Base-by-base conservation (phyloP, 2,113 vertebrate species). In the mouse (Mus musculus) region DNA sequence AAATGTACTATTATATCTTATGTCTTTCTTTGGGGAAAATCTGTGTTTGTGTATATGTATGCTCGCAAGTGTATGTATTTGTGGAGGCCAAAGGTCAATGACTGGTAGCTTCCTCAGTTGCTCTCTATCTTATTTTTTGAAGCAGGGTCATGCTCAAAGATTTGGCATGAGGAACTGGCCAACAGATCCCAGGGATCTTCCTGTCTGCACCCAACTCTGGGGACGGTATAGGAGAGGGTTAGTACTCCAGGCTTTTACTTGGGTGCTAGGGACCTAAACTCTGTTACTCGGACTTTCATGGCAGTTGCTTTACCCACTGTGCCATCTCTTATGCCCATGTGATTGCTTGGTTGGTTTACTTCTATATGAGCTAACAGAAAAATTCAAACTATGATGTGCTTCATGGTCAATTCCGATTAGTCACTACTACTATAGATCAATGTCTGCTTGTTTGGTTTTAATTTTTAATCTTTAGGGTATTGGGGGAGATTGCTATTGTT, bases 1-100 rank as follows among this genome's bases (percentile, higher is more conserved):
- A 88, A 89, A 88, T 46, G 4, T 93, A 63, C 71, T 42, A 16
- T 95, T 71, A 42, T 69, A 46, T 65, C 36, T 94, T n/a, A 88
- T 88, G 39, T 75, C 8, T 30, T 17, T 67, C 17, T 49, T 85
- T 42, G 1, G 17, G 28, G 17, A 6, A 8, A 39, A 61, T 30
- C 9, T 65, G 4, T 67, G 16, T 33, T 2, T 49, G 22, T 46
- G 7, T 67, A 7, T 33, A 7, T 49, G 14, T 46, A n/a, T 63
- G 59, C 24, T 84, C 22, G 14, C 78, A 63, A 7, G 28, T 86
- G 28, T 36, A 49, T 10, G 16, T 67, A 69, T 87, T 65, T 69
- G 39, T 49, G 84, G 10, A 69, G 10, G 65, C 5, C 42, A 52
- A 30, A 67, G 10, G 42, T 69, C 26, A 49, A 87, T 49, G 28